Base-by-base conservation (phyloP, 2,888 invertebrate genomes). In the Callosobruchus maculatus region DNA sequence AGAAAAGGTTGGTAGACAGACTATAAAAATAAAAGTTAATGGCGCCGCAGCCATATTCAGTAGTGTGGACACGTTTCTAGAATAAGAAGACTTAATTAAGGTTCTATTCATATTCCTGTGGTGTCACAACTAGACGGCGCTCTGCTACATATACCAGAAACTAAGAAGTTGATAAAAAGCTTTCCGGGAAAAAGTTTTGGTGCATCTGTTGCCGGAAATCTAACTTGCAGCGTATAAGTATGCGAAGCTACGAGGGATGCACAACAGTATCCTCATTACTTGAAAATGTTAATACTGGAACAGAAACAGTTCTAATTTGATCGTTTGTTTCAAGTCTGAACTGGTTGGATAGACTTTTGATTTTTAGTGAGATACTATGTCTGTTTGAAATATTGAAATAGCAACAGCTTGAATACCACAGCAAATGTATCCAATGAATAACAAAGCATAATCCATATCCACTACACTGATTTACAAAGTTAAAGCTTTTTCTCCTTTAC, bases 31-130 rank as follows among this genome's bases (percentile, higher is more conserved):
- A 49, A 49, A 49, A 5, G 49, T 13, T 49, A 49, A 49, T 49
- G 13, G 49, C 1, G 49, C 13, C 49, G 49, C 13, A 18, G 49
- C 13, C 49, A 49, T 49, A 49, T 49, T 49, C 49, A 49, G 49
- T 49, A 49, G 49, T 49, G 49, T 49, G 49, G 71, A 74, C 74
- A 77, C 78, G 77, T 73, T 68, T 72, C 26, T 68, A 73, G 76
- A 76, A 75, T 76, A 77, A 73, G 76, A 77, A 78, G 75, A 76
- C 77, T 77, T 76, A 78, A 78, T 77, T 77, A 77, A 74, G 71
- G 22, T 74, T 72, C 75, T 74, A 78, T 78, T 78, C 77, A 78
- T 78, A 78, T 78, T 78, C 78, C 71, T 71, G 77, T 77, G 77
- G 78, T 77, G 77, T 78, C 76, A 76, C 76, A 74, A 70, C 49